Base-by-base conservation (phyloP, 2,113 vertebrate species). In the Trematomus loennbergii region DNA sequence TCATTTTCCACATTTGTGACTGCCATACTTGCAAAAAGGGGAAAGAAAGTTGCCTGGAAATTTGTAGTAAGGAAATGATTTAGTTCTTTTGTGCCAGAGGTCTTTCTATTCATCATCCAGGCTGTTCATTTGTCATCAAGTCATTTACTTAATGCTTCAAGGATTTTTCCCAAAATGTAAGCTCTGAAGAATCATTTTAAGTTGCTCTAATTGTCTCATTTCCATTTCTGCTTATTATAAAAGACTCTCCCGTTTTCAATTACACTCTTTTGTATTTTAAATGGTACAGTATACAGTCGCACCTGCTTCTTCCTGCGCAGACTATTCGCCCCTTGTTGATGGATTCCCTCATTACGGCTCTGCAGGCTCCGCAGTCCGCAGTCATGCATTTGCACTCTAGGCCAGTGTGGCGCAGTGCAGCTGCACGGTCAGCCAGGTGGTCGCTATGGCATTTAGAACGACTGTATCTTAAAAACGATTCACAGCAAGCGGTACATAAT, bases 301-400 rank as follows among this genome's bases (percentile, higher is more conserved):
- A 92, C 88, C 92, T 93, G 91, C 81, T 74, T 86, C 79, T 78
- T 75, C 68, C 64, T 72, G 71, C n/a, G 15, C 22, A 45, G 72
- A 88, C 84, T 58, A 72, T 81, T 66, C 73, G 62, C 40, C 70
- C 75, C 72, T 69, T 90, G 89, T 90, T 93, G 89, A 91, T 91
- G 84, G 90, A 92, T 89, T 88, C 74, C 78, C 89, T 84, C 83
- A 86, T 89, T 90, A 91, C 0, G 3, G 69, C 91, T 83, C 88
- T 61, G 86, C 81, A 71, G 85, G 87, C 74, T 82, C 29, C 29
- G 29, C 29, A 22, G 22, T 22, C 66, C 20, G 9, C 62, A 73
- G 83, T 81, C 85, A 86, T 7, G 59, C 84, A 81, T 86, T 83
- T 78, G 68, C 65, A 72, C 75, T 84, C 71, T 15, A 59, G 79